Evolutionary conservation across 2,888 invertebrate species (phyloP).

Genomic region (Oxyteleia sp.): DNA sequence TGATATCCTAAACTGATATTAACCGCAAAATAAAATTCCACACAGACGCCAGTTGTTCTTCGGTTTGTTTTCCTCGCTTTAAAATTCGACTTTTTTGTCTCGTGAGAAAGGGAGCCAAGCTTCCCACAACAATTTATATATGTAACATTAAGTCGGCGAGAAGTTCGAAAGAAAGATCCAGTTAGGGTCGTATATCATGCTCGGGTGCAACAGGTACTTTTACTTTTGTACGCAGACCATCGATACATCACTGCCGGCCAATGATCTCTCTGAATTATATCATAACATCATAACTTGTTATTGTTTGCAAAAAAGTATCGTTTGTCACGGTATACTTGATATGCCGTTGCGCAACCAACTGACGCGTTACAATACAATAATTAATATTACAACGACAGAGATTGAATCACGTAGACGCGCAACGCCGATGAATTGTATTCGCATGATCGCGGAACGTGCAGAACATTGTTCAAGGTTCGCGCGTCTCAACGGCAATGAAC

Average conservation of each 20-base stretch:
- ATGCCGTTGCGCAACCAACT: conserved; percentile 39
- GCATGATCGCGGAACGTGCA: not conserved
- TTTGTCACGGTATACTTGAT: conserved; percentile 60
- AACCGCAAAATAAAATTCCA: too few relatives aligned
- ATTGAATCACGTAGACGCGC: conserved; percentile 18
- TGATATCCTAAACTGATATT: too few relatives aligned
- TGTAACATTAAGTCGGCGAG: conserved; percentile 37
- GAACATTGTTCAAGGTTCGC: conserved; percentile 27
- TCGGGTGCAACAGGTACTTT: conserved; percentile 69
- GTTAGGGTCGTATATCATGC: conserved; percentile 67
- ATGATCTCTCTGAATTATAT: conserved; percentile 71
- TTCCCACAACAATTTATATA: conserved; percentile 9
- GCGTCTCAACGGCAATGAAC: conserved; percentile 1
- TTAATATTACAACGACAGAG: conserved; percentile 26
- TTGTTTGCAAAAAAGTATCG: conserved; percentile 35
- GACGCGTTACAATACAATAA: conserved; percentile 33
- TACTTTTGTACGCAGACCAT: conserved; percentile 63
- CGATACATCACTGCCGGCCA: conserved; percentile 66
- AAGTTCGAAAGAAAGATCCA: conserved; percentile 63
- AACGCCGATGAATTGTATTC: conserved; percentile 10
- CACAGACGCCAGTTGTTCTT: not conserved
- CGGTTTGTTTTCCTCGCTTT: not conserved
- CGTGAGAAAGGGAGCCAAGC: conserved; percentile 40
- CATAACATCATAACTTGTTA: conserved; percentile 61
- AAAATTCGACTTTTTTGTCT: not conserved